Conservation (phyloP, 1,140 invertebrate genomes). For the Aethina tumida region DNA sequence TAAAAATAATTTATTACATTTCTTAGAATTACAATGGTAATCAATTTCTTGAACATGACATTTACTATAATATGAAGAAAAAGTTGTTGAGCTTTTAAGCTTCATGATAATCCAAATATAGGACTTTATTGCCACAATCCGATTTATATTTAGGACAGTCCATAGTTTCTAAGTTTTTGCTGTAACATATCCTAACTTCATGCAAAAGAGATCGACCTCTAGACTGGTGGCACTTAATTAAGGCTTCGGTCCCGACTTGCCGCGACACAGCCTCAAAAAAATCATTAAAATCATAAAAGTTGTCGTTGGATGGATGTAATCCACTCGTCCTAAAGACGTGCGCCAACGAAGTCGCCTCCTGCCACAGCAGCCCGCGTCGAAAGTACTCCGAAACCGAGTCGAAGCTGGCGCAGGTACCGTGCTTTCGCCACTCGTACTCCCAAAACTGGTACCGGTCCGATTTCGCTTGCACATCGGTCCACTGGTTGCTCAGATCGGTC, state of each 20-base stretch:
- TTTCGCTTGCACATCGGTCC: conserved; percentile 62
- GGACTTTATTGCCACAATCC: too few species aligned
- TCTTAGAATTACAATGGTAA: too few species aligned
- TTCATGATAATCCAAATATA: too few species aligned
- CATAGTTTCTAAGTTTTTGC: conserved; percentile 48
- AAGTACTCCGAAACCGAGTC: conserved; percentile 67
- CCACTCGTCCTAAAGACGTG: conserved; percentile 42
- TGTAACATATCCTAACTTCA: conserved; percentile 58
- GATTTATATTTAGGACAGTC: too few species aligned
- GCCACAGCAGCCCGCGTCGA: conserved; percentile 50
- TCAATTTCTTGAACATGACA: too few species aligned
- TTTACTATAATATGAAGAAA: too few species aligned
- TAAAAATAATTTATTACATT: too few species aligned
- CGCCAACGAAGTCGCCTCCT: conserved; percentile 33
- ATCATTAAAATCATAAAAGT: conserved; percentile 44
- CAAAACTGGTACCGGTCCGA: conserved; percentile 52
- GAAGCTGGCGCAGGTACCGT: conserved; percentile 70
- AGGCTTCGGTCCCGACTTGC: conserved; percentile 51
- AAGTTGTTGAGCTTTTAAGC: too few species aligned
- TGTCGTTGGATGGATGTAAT: too few species aligned
- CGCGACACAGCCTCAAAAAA: conserved; percentile 43
- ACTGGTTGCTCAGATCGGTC: conserved; percentile 50
- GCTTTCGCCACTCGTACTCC: conserved; percentile 78
- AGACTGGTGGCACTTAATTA: conserved; percentile 47
- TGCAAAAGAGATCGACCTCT: conserved; percentile 45